Percentiles rank a stretch among this genome's conserved stretches.
Evolutionary conservation across 1,140 invertebrate species (phyloP).

Genomic region (Cotesia vestalis): DNA sequence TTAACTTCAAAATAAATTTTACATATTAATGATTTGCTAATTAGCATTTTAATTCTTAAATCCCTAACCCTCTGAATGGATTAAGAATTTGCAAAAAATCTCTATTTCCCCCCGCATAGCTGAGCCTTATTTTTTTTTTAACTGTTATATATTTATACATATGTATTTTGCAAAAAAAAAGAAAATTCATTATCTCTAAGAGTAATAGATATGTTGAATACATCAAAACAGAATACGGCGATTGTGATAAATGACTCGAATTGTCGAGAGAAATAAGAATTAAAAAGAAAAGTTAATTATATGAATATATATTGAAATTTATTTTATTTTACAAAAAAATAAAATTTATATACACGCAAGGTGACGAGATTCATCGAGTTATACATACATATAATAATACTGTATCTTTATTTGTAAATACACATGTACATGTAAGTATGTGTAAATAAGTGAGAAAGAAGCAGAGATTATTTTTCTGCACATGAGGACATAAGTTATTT

Average conservation of each 20-base stretch:
- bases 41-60: no score
- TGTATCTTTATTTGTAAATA: not conserved
- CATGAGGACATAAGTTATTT: conserved; percentile 15
- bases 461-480: not conserved
- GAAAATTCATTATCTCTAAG: conserved; percentile 1
- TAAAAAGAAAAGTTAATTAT: conserved; percentile 12
- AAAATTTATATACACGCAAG: no score
- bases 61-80: no score
- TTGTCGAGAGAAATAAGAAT: not conserved
- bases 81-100: no score
- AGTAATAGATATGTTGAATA: not conserved
- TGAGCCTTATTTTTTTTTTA: not conserved
- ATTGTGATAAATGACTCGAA: not conserved
- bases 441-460: conserved; percentile 4
- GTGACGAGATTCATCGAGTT: no score
- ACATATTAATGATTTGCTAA: no score
- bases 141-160: not conserved
- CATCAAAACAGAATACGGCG: not conserved
- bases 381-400: no score
- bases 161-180: not conserved
- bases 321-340: no score
- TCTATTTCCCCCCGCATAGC: not conserved
- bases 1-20: no score
- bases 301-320: not conserved
- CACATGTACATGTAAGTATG: not conserved